phyloP scores from a whole-genome alignment of 2,797 vertebrate genomes.

The Notoglanidium macrostoma region DNA sequence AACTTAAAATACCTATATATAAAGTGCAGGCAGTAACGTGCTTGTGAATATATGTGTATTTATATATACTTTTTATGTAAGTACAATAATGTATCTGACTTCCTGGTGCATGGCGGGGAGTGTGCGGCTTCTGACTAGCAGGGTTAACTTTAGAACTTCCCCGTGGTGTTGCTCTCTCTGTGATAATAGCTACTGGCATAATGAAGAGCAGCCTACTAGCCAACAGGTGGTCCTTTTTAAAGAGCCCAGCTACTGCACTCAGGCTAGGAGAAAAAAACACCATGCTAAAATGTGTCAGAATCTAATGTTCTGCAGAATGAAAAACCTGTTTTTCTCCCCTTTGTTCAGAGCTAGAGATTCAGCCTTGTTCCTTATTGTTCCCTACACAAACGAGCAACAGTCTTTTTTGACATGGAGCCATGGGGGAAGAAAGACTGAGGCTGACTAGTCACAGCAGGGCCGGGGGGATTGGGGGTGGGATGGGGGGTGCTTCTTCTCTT shows the following conservation, averaged over 20 bases:
- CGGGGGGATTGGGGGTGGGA: slow-evolving; percentile 35
- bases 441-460: slow-evolving; percentile 95
- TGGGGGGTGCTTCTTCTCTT: slow-evolving; percentile 49
- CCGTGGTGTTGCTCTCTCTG: slow-evolving; percentile 73
- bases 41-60: neutral
- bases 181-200: slow-evolving; percentile 78
- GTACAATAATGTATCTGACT: slow-evolving; percentile 42
- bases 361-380: slow-evolving; percentile 97
- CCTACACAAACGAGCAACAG: slow-evolving; percentile 96
- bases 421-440: slow-evolving; percentile 97
- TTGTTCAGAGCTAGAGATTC: slow-evolving; percentile 97
- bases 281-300: slow-evolving; percentile 95
- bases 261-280: slow-evolving; percentile 79
- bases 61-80: neutral
- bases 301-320: slow-evolving; percentile 99
- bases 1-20: neutral
- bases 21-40: neutral
- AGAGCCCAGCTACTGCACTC: slow-evolving; percentile 92
- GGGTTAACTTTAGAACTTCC: slow-evolving; percentile 82
- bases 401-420: slow-evolving; percentile 99
- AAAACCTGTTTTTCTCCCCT: slow-evolving; percentile 98
- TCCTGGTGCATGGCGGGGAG: slow-evolving; percentile 63
- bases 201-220: slow-evolving; percentile 83
- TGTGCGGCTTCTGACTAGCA: slow-evolving; percentile 61
- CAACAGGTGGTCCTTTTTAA: slow-evolving; percentile 99